Evolutionary conservation across 2,113 vertebrate species (phyloP).

Genomic region (Melierax canorus): DNA sequence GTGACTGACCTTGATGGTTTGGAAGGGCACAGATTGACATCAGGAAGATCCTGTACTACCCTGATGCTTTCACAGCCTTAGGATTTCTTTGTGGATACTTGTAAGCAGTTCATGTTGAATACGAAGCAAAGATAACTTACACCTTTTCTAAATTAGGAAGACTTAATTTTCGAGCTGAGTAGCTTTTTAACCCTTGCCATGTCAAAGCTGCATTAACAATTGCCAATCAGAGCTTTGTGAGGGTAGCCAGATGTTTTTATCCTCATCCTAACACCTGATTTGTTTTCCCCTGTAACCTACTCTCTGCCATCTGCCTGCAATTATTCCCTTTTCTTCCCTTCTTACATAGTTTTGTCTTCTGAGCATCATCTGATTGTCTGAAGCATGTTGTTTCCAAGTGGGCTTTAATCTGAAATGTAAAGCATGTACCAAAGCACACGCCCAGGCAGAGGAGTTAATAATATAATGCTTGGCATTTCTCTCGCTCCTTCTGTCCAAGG

Average conservation of each 20-base stretch:
- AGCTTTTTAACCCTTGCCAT: not conserved
- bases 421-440: conserved; percentile 37
- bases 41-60: not conserved
- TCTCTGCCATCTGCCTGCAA: not conserved
- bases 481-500: conserved; percentile 50
- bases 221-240: not conserved
- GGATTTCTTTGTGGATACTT: not conserved
- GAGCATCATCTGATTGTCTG: conserved; percentile 41
- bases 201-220: fast-evolving
- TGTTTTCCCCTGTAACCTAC: not conserved
- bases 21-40: fast-evolving
- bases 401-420: not conserved
- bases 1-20: fast-evolving
- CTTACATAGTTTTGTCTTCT: not conserved
- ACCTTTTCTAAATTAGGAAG: not conserved
- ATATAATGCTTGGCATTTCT: conserved; percentile 54
- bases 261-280: not conserved
- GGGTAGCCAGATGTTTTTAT: not conserved
- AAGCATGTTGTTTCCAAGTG: conserved; percentile 15
- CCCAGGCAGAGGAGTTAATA: conserved; percentile 60
- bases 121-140: not conserved
- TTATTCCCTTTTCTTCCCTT: not conserved
- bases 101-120: not conserved
- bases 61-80: not conserved
- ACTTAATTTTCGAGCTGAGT: not conserved